These are phyloP conservation scores for Aphrophora alni DNA, from an alignment of 2,888 invertebrate species.

Conservation along the genomic window DNA sequence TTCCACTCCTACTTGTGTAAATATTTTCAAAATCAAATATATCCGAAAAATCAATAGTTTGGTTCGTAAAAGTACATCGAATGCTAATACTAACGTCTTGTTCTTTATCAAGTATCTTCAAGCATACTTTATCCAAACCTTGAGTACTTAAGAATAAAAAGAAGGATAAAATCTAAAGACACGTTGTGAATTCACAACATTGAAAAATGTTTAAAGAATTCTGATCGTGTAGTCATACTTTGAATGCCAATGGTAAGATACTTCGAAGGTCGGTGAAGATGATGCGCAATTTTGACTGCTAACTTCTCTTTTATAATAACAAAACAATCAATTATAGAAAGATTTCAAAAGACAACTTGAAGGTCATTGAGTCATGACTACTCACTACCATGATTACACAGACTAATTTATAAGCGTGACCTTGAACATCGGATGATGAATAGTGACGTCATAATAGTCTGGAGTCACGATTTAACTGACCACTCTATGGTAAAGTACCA, in stretches of 20 bases:
- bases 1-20: no score
- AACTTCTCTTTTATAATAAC: neutral
- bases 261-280: neutral
- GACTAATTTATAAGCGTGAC: neutral
- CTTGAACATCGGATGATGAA: conserved; percentile 1
- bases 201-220: neutral
- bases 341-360: neutral
- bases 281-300: neutral
- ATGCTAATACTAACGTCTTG: neutral
- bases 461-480: neutral
- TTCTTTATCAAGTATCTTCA: neutral
- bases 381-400: neutral
- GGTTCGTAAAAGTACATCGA: neutral
- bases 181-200: neutral
- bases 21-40: no score
- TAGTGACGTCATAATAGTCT: neutral
- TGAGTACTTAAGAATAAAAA: neutral
- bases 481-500: neutral
- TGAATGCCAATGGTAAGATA: neutral
- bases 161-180: neutral
- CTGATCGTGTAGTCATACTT: neutral
- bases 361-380: neutral
- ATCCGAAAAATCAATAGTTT: no score
- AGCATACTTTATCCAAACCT: neutral
- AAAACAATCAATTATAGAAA: neutral